Base-by-base conservation (phyloP, 2,797 vertebrate species). In the Nothura maculosa region DNA sequence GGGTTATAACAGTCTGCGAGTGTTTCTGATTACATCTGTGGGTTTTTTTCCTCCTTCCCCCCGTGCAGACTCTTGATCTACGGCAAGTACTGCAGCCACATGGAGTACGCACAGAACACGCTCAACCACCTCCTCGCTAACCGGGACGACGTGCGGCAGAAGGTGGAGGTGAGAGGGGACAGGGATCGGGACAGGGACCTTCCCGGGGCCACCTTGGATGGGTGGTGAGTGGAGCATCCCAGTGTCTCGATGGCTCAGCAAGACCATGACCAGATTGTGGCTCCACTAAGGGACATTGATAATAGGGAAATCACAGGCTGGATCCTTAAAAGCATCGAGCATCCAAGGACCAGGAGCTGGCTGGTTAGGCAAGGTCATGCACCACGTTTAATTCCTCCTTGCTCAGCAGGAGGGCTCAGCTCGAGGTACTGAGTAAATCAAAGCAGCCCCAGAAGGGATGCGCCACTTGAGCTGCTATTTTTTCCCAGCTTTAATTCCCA, bases 11-110 rank as follows among this genome's bases (percentile, higher is more conserved):
- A 79, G 68, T 74, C 60, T 68, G 55, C 62, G 69, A 97, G 93
- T 94, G 95, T 89, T 95, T 96, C 91, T 17, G 36, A 67, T 85
- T 77, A 63, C 84, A 57, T 34, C 27, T 70, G 61, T 81, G 63
- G 32, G 47, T 24, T 48, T 50, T 91, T 87, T 87, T 52, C 17
- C 82, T 90, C 54, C 8, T 57, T 40, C 81, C 90, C 50, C 8
- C 58, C 40, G 21, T 57, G 1, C 96, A 99, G 99, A 98, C 98
- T 99, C 90, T 95, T 99, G 97, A 99, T 99, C 96, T 99, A 99
- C 1, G 99, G 99, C n/a, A 99, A 98, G 82, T 99, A 99, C 98
- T 99, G 99, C 98, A 99, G 99, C 97, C 99, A 98, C 97, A 99
- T 99, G 99, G 99, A 99, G 43, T 98, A 98, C 0, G 99, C 99